Evolutionary conservation across 2,113 vertebrate genomes (phyloP), one percentile per base, ranked within the genome.

Genomic region (Struthio camelus): DNA sequence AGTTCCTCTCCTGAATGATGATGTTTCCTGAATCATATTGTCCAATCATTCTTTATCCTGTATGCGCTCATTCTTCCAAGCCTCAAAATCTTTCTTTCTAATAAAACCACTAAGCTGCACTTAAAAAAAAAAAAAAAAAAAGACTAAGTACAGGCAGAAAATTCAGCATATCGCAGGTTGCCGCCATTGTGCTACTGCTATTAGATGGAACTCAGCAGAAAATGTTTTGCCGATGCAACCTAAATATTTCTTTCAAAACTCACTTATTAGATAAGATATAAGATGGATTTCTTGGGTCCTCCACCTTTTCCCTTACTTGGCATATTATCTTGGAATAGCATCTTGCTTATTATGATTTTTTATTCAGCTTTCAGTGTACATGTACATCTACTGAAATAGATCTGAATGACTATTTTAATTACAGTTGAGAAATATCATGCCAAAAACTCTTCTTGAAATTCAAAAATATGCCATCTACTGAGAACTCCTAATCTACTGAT

Each of bases 351-450:
- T 75, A 62, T 14, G 18, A 73, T 80, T 89, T 86, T 48, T 91
- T 62, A 50, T 9, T 69, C 75, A 42, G 40, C 40, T 90, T 91
- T 51, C 84, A 77, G 48, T 36, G 38, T 59, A 65, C 32, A 70
- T 25, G 6, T 71, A 70, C 4, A 61, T 27, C 30, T 36, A 62
- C 77, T 72, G 69, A 93, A 96, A 90, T 69, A 92, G 14, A 89
- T 58, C 27, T 44, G 58, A 94, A 94, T 84, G 20, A 69, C 89
- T 95, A 81, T 90, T 94, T 90, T 79, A 79, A 69, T 72, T 92
- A 69, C 20, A 46, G 18, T n/a, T 80, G 56, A 93, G 66, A 94
- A 93, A 84, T 1, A 66, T 32, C 24, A 70, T 87, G 77, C 53
- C 53, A 92, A 86, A 95, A 92, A 0, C 56, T n/a, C 25, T 65